Conservation (phyloP, 1,140 invertebrate species). For the Papilio aristodemus region DNA sequence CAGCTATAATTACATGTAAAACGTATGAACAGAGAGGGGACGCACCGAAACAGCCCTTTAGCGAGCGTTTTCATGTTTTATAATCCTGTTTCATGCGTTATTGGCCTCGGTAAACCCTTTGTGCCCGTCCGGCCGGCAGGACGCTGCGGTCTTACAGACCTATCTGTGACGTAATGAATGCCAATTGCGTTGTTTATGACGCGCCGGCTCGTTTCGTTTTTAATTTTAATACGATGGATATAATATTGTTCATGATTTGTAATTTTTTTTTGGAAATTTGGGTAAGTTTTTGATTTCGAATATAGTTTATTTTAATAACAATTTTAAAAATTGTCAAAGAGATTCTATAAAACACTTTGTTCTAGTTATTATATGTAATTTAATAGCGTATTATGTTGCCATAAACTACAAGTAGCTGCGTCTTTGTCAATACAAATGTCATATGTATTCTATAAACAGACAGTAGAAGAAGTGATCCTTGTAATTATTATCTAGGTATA, state of each 20-base stretch:
- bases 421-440: no score
- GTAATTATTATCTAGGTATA: no score
- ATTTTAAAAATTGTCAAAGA: no score
- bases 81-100: constrained; percentile 80
- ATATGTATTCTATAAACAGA: no score
- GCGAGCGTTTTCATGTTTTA: constrained; percentile 76
- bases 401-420: no score
- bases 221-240: background rate
- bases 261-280: background rate
- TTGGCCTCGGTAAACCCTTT: constrained; percentile 68
- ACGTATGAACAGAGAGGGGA: constrained; percentile 46
- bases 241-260: background rate
- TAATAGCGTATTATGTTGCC: no score
- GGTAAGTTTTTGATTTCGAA: no score
- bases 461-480: no score
- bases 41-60: constrained; percentile 61
- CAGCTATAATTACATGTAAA: constrained; percentile 72
- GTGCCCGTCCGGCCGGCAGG: constrained; percentile 48
- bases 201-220: constrained; percentile 10
- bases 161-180: constrained; percentile 33
- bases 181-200: background rate
- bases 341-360: no score
- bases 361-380: no score
- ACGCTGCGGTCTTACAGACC: constrained; percentile 42
- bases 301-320: no score